Evolutionary conservation across 2,797 vertebrate genomes (phyloP), one percentile per base, ranked within the genome.

Genomic region (Erethizon dorsatum): DNA sequence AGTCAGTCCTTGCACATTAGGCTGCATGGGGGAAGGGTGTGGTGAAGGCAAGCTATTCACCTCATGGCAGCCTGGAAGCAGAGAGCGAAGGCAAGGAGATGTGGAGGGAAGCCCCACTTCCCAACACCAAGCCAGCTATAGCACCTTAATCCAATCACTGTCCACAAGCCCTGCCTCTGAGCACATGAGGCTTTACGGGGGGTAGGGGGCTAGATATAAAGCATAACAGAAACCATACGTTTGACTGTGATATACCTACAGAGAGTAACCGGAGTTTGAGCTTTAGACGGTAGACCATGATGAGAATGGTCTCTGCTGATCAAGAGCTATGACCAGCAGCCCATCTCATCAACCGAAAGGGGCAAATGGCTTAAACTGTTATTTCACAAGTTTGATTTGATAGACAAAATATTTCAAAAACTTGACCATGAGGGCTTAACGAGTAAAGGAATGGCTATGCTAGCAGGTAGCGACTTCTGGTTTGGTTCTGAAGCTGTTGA

Each of bases 401-500:
- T 52, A 17, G 15, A 31, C 9, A 65, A 41, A 57, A 26, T 45
- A 47, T 45, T 57, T 56, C 37, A 14, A 78, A 78, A 7, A 63
- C 17, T 15, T 0, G 18, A 17, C 3, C 50, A 0, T 2, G 6
- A 52, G 56, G 11, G 12, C 0, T 0, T 26, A 0, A 11, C 4
- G 3, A 2, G 4, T 6, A 1, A 9, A 12, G 14, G 52, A 3
- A 14, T 0, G 28, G 47, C 13, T 65, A 7, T 6, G 31, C 3
- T 11, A 2, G 24, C 65, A 63, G 8, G 9, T 45, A 52, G 69
- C 41, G 13, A 24, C 33, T 61, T 69, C 67, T 47, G 67, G 1
- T 5, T 15, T 41, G 14, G 10, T 20, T 6, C 5, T 1, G 3
- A 52, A 57, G 0, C 4, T 13, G 20, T 0, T 8, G 31, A 1